A percentile compares a stretch with the other conserved stretches of the same genome.
phyloP scores from a whole-genome alignment of 2,113 vertebrate species.

The Oncorhynchus mykiss region DNA sequence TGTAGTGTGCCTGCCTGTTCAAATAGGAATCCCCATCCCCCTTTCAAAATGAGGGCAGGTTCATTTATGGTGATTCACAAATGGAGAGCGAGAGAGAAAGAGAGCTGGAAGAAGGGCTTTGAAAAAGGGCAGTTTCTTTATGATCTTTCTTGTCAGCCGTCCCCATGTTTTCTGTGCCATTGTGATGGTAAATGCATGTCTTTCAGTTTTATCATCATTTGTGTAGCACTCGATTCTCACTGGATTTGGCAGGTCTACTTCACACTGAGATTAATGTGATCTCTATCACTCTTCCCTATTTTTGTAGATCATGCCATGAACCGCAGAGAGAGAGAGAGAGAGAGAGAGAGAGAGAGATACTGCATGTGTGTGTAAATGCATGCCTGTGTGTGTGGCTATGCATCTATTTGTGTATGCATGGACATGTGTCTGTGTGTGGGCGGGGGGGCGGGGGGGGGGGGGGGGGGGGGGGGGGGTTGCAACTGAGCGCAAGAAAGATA shows the following conservation, averaged over 20 bases:
- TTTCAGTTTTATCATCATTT: slow-evolving; percentile 25
- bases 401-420: not conserved
- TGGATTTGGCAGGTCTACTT: slow-evolving; percentile 18
- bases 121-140: not conserved
- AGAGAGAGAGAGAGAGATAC: too few relatives aligned
- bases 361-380: too few relatives aligned
- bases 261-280: slow-evolving; percentile 2
- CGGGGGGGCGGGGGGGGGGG: not conserved
- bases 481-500: not conserved
- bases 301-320: too few relatives aligned
- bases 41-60: slow-evolving; percentile 58
- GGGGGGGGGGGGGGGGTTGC: not conserved
- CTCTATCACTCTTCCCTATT: slow-evolving; percentile 3
- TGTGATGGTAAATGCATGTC: slow-evolving; percentile 19
- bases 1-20: slow-evolving; percentile 51
- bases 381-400: not conserved
- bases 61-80: slow-evolving; percentile 19
- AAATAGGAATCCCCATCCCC: slow-evolving; percentile 58
- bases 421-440: slow-evolving; percentile 1
- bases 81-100: not conserved
- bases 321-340: slow-evolving; percentile 16
- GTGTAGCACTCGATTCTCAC: slow-evolving; percentile 19
- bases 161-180: not conserved
- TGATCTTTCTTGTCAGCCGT: not conserved
- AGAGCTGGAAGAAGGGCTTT: slow-evolving; percentile 22